Evolutionary conservation across 2,113 vertebrate genomes (phyloP).

Genomic region (Coracopsis vasa): DNA sequence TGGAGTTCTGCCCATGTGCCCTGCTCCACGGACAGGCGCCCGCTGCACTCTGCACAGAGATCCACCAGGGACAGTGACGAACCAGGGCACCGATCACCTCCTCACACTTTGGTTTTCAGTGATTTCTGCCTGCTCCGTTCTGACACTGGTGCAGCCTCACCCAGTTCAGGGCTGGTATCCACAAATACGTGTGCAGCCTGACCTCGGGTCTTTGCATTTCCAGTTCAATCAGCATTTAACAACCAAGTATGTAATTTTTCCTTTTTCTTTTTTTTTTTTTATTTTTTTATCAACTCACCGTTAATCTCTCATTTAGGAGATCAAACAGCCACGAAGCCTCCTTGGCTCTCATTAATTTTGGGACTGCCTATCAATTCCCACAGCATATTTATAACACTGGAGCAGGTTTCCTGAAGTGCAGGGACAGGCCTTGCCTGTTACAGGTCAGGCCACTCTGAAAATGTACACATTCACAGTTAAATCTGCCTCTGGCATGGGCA

Average conservation of each 20-base stretch:
- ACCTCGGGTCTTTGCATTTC: background rate
- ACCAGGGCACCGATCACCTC: background rate
- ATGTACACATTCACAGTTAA: background rate
- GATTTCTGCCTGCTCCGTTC: background rate
- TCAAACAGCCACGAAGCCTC: background rate
- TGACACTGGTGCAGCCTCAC: background rate
- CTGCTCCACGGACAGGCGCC: background rate
- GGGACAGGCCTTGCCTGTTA: background rate
- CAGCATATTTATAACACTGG: background rate
- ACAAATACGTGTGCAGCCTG: background rate
- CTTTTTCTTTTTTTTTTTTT: background rate
- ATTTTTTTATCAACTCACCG: background rate
- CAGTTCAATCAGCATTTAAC: background rate
- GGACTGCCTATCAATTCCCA: background rate
- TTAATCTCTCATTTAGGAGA: background rate
- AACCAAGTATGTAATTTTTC: background rate
- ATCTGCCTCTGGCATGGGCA: rapidly evolving
- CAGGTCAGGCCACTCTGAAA: background rate
- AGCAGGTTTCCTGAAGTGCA: background rate
- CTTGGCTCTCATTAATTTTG: background rate
- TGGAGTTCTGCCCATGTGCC: background rate
- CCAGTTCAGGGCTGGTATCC: background rate
- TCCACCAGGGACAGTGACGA: background rate
- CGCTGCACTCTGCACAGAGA: background rate
- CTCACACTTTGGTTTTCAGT: background rate